Evolutionary conservation across 2,888 invertebrate species (phyloP), one percentile per base, ranked within the genome.

Genomic region (Podabrus alpinus): DNA sequence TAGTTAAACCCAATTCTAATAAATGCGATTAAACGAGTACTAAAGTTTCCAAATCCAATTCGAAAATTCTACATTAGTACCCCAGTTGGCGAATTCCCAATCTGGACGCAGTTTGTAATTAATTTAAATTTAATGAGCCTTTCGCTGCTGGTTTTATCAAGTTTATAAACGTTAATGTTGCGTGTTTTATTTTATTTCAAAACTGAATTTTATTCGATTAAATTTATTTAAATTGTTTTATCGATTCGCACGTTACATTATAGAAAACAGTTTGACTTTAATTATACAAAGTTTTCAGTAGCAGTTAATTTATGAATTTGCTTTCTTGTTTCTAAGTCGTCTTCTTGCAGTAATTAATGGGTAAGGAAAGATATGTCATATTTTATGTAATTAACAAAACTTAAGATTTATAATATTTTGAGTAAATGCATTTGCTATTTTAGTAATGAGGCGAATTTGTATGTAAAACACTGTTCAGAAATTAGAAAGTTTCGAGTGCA

Each of bases 371-470:
- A 70, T 70, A 70, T 76, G 76, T 72, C 72, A 72, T 73, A 76
- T 67, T 68, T 25, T 70, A 25, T 69, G 75, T 73, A 77, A 71
- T 77, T 73, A 75, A 77, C 75, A 71, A 67, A 75, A 71, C 75
- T 75, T 66, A 25, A 25, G 68, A 68, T 70, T 71, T 70, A 71
- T 69, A 75, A 69, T 75, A 69, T 72, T 61, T 75, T 75, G 75
- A 75, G 68, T 70, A 59, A 73, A 72, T 73, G 75, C 74, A 75
- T 75, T 75, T 69, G 69, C 71, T 68, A 73, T 75, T 45, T 73
- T 75, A 75, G 76, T 79, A 79, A 79, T 79, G 77, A 77, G 72
- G 69, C 68, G 74, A 72, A 78, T 79, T 78, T 79, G 77, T 78
- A 79, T 79, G 79, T 74, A 77, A 78, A 79, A 75, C 71, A 69